These are phyloP conservation scores for Amazona guildingii DNA, from an alignment of 2,113 vertebrate species.

Conservation along the genomic window DNA sequence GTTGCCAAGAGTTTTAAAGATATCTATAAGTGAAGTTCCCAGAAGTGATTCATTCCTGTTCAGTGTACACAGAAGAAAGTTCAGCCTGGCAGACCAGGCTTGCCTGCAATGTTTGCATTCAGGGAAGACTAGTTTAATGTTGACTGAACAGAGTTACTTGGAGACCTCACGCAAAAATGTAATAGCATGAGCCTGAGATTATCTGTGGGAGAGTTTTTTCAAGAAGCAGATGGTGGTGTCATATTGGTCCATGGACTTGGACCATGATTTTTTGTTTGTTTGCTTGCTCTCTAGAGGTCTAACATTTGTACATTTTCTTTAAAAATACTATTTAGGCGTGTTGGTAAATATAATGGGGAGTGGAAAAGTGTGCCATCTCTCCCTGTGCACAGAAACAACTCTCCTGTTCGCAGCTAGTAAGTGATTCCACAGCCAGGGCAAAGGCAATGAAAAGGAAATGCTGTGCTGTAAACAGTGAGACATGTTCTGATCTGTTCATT, in stretches of 20 bases:
- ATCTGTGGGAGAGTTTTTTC: neutral
- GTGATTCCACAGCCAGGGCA: neutral
- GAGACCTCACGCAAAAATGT: neutral
- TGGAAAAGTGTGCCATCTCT: neutral
- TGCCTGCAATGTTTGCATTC: neutral
- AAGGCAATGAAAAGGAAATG: neutral
- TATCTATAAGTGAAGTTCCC: neutral
- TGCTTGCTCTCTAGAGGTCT: neutral
- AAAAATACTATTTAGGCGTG: neutral
- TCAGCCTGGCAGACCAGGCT: neutral
- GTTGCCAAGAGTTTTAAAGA: neutral
- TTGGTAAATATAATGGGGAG: neutral
- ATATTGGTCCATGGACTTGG: neutral
- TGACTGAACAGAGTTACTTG: neutral
- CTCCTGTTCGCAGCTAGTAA: neutral
- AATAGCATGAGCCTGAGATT: neutral
- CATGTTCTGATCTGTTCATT: rapidly evolving
- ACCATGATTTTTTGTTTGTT: neutral
- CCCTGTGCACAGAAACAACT: neutral
- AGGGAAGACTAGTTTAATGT: neutral
- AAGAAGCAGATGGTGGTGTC: neutral
- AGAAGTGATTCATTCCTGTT: neutral
- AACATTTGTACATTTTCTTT: neutral
- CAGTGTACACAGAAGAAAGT: neutral
- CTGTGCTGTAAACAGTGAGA: neutral